phyloP scores from a whole-genome alignment of 2,797 vertebrate species.

The Crocidura indochinensis region DNA sequence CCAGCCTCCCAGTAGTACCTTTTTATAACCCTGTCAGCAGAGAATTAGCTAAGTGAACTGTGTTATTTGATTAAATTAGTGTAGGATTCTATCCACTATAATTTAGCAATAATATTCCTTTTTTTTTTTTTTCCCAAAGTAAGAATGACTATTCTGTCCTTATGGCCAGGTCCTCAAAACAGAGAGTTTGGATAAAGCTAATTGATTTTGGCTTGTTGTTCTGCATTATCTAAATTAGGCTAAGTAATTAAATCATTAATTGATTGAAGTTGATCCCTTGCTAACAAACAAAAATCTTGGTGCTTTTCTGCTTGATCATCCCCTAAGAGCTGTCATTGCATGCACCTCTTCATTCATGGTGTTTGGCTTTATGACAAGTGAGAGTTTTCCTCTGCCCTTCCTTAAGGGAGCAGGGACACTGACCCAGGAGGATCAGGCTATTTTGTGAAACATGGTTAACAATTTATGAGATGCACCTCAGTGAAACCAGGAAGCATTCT shows the following conservation, averaged over 20 bases:
- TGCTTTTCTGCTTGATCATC: slow-evolving; percentile 80
- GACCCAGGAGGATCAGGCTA: neutral
- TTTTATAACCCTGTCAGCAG: neutral
- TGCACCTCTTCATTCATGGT: slow-evolving; percentile 18
- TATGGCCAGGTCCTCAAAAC: slow-evolving; percentile 65
- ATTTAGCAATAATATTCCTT: neutral
- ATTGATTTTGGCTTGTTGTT: slow-evolving; percentile 85
- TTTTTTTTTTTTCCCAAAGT: neutral
- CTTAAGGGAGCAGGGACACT: too few relatives aligned
- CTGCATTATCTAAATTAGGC: slow-evolving; percentile 87
- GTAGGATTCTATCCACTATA: neutral
- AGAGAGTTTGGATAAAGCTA: slow-evolving; percentile 83
- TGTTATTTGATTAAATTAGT: neutral
- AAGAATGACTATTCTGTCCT: slow-evolving; percentile 43
- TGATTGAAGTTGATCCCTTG: slow-evolving; percentile 85
- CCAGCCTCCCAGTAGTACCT: neutral
- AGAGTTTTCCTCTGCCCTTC: slow-evolving; percentile 12
- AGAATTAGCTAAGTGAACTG: neutral
- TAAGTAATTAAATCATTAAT: slow-evolving; percentile 88
- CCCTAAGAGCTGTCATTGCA: slow-evolving; percentile 73
- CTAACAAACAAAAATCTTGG: slow-evolving; percentile 79
- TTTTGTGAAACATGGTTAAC: neutral
- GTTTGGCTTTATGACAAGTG: neutral
- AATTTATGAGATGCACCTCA: neutral
- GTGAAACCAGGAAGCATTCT: slow-evolving; percentile 59